Percentiles rank a stretch among this genome's conserved stretches.
Evolutionary conservation across 2,797 vertebrate species (phyloP).

Genomic region (Tadarida brasiliensis): DNA sequence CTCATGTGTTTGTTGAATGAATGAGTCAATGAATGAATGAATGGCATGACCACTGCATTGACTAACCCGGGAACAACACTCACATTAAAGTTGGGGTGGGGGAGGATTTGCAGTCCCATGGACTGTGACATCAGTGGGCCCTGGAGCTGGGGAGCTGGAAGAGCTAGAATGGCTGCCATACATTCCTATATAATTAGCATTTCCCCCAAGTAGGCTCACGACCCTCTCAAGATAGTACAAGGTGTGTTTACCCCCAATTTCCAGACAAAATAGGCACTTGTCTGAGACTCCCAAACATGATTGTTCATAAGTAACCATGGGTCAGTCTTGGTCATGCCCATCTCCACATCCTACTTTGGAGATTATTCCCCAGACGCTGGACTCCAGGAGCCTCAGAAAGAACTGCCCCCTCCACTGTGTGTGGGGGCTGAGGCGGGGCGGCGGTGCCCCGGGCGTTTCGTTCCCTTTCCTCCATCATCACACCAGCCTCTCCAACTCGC

Average conservation of each 20-base stretch:
- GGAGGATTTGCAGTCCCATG: not conserved
- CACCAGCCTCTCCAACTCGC: not conserved
- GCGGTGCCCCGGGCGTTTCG: not conserved
- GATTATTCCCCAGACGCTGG: not conserved
- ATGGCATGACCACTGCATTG: not conserved
- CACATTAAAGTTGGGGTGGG: not conserved
- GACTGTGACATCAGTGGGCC: not conserved
- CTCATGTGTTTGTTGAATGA: not conserved
- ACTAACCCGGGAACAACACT: not conserved
- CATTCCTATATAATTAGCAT: not conserved
- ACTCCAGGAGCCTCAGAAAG: not conserved
- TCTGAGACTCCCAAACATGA: not conserved
- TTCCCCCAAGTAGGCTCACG: not conserved
- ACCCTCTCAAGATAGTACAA: too few species aligned
- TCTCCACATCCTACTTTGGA: too few species aligned
- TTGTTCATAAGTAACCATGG: not conserved
- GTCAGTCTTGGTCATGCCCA: not conserved
- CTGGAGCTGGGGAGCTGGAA: not conserved
- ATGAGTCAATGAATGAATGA: not conserved
- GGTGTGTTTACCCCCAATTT: not conserved
- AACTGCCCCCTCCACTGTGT: too few species aligned
- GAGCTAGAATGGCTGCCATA: not conserved
- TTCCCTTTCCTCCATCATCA: not conserved
- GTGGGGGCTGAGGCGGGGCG: fast-evolving
- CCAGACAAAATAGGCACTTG: not conserved